Conservation (phyloP, 2,888 invertebrate genomes). For the Heliconius ismenius region DNA sequence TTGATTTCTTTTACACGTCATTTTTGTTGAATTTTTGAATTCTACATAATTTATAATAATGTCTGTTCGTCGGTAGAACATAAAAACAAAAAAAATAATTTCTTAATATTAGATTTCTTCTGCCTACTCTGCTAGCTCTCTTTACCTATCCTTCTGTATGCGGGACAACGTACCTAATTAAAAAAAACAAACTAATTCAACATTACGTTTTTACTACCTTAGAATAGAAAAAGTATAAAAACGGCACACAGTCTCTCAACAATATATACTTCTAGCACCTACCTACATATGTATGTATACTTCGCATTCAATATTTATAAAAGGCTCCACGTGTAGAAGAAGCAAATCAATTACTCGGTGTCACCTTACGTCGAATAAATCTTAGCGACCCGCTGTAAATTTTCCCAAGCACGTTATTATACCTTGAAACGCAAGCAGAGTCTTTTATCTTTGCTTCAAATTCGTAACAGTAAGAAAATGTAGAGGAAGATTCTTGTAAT, state of each 20-base stretch:
- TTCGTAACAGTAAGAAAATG: constrained; percentile 38
- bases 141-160: no score
- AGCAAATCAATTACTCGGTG: constrained; percentile 44
- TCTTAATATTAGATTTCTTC: no score
- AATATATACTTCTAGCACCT: neutral
- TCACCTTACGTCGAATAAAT: constrained; percentile 56
- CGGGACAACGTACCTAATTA: no score
- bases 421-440: constrained; percentile 53
- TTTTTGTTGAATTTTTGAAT: no score
- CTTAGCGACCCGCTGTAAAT: constrained; percentile 56
- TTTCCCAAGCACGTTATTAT: constrained; percentile 51
- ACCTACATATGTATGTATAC: neutral
- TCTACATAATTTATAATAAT: no score
- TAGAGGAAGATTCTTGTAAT: constrained; percentile 37
- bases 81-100: no score
- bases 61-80: no score
- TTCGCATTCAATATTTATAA: constrained; percentile 17
- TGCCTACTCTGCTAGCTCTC: no score
- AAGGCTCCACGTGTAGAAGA: constrained; percentile 23
- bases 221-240: neutral
- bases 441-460: constrained; percentile 52
- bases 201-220: no score
- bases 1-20: no score
- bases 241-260: neutral
- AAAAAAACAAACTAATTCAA: no score